Evolutionary conservation across 2,797 vertebrate genomes (phyloP).

Genomic region (Argya squamiceps): DNA sequence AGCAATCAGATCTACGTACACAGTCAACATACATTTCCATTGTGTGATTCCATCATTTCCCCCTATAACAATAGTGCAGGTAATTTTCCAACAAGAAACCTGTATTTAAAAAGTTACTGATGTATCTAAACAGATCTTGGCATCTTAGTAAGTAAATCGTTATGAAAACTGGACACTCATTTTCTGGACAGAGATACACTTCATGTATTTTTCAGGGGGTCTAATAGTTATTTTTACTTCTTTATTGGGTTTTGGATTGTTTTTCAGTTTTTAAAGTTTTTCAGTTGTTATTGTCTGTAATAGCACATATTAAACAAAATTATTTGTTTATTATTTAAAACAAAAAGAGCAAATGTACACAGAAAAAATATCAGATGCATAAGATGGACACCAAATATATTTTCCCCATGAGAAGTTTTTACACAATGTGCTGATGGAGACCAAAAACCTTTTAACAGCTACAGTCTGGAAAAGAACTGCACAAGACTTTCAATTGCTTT

Average conservation of each 20-base stretch:
- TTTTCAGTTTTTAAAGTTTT: not conserved
- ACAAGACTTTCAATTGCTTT: not conserved
- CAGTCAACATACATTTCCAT: not conserved
- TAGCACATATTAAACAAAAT: not conserved
- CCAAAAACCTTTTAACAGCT: not conserved
- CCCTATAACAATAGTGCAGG: not conserved
- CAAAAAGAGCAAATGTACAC: not conserved
- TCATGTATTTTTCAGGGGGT: not conserved
- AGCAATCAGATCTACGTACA: not conserved
- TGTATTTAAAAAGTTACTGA: not conserved
- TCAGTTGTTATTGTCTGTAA: not conserved
- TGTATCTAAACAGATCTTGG: not conserved
- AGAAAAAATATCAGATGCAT: accelerated
- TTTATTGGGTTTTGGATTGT: not conserved
- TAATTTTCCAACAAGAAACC: not conserved
- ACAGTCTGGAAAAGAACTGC: not conserved
- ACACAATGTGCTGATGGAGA: not conserved
- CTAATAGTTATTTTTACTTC: not conserved
- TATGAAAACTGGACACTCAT: not conserved
- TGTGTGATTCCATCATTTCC: not conserved
- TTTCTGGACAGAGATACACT: not conserved
- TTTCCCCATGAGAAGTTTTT: not conserved
- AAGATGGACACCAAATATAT: not conserved
- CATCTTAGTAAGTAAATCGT: not conserved
- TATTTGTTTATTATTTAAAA: not conserved